Evolutionary conservation across 1,140 invertebrate genomes (phyloP).

Genomic region (Bombus turneri): DNA sequence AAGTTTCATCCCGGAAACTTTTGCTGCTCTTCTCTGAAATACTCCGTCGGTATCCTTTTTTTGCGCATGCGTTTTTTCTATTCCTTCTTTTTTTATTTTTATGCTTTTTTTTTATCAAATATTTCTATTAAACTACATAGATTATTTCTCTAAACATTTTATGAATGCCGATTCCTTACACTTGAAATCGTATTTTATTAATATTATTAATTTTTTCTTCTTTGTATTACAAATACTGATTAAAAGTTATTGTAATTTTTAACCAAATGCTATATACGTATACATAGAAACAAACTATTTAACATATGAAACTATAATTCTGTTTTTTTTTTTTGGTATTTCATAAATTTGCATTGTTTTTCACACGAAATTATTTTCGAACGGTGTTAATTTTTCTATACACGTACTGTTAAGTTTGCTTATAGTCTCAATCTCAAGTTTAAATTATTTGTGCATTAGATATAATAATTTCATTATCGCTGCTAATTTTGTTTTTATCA

Average conservation of each 20-base stretch:
- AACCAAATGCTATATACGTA: fast-evolving
- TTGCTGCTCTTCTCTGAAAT: slow-evolving; percentile 2
- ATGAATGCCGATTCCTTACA: neutral
- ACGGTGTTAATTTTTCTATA: neutral
- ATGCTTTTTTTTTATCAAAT: slow-evolving; percentile 15
- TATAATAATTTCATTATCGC: neutral
- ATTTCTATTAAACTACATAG: neutral
- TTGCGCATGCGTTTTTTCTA: slow-evolving; percentile 41
- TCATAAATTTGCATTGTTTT: neutral
- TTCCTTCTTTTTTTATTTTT: slow-evolving; percentile 9
- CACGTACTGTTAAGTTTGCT: neutral
- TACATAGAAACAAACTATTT: neutral
- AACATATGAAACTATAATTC: neutral
- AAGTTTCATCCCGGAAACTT: slow-evolving; percentile 57
- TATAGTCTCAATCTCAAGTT: neutral
- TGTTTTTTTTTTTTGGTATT: neutral
- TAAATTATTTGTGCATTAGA: neutral
- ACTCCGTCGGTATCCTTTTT: neutral
- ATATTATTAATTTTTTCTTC: neutral
- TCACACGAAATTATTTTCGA: neutral
- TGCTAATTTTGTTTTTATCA: neutral
- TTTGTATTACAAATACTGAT: neutral
- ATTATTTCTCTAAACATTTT: neutral
- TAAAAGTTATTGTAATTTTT: neutral
- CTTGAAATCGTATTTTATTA: neutral